A percentile compares a stretch with the other conserved stretches of the same genome.
Evolutionary conservation across 2,888 invertebrate species (phyloP).

Genomic region (Atrina japonica): DNA sequence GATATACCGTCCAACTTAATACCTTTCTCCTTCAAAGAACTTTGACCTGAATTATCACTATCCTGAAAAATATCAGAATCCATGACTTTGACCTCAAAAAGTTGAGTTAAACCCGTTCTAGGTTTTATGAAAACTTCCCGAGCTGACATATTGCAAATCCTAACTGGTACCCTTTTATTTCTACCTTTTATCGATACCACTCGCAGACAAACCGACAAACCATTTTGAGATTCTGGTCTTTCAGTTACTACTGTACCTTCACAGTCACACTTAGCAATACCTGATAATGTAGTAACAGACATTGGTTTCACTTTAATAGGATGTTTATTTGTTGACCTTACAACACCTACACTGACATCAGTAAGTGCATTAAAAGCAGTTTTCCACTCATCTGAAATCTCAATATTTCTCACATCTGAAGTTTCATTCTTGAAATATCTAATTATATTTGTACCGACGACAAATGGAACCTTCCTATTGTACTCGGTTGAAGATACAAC

Average conservation of each 20-base stretch:
- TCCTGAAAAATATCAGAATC: conserved; percentile 24
- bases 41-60: not conserved
- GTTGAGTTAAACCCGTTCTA: conserved; percentile 4
- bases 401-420: too few relatives aligned
- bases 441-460: conserved; percentile 34
- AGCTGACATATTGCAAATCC: conserved; percentile 37
- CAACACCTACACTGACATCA: too few relatives aligned
- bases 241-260: conserved; percentile 19
- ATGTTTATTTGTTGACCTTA: too few relatives aligned
- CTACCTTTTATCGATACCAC: not conserved
- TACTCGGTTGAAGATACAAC: too few relatives aligned
- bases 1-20: conserved; percentile 2
- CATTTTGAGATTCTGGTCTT: not conserved
- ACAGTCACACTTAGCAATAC: conserved; percentile 2
- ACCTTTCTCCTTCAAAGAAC: not conserved
- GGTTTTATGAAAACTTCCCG: too few relatives aligned
- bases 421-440: conserved; percentile 17
- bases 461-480: not conserved
- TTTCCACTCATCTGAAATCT: conserved; percentile 12
- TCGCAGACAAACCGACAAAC: conserved; percentile 19
- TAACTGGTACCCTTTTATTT: too few relatives aligned
- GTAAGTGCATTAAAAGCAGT: conserved; percentile 9
- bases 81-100: conserved; percentile 28
- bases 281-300: too few relatives aligned
- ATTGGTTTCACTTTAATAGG: too few relatives aligned